Percentiles rank a stretch among this genome's conserved stretches.
Conservation (phyloP, 2,113 vertebrate genomes). For the Peromyscus californicus region DNA sequence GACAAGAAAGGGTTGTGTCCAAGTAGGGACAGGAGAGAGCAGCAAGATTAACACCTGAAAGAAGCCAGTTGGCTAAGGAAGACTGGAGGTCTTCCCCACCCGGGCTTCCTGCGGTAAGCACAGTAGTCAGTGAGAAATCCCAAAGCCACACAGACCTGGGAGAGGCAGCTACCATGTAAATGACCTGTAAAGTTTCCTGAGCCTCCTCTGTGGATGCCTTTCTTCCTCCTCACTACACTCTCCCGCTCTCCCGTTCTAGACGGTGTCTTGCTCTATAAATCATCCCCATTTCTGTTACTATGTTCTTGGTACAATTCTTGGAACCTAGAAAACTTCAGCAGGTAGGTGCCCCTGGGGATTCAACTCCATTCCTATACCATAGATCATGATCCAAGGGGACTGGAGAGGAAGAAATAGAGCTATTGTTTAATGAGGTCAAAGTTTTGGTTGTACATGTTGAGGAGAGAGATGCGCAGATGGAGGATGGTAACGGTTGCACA, state of each 20-base stretch:
- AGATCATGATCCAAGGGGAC: not conserved
- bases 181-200: no score
- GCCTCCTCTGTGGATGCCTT: not conserved
- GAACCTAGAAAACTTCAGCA: not conserved
- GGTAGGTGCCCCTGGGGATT: not conserved
- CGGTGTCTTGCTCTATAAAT: not conserved
- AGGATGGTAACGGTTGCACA: not conserved
- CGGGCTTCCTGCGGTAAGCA: not conserved
- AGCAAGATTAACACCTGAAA: not conserved
- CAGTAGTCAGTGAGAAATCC: not conserved
- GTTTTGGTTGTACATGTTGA: conserved; percentile 5
- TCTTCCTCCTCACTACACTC: not conserved
- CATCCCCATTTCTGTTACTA: not conserved
- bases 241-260: not conserved
- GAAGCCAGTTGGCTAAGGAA: not conserved
- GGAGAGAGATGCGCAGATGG: not conserved
- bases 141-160: not conserved
- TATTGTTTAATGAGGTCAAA: not conserved
- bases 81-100: not conserved
- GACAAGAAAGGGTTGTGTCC: not conserved
- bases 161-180: not conserved
- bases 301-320: not conserved
- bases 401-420: not conserved
- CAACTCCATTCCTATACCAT: not conserved
- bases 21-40: not conserved